Conservation (phyloP, 1,140 invertebrate genomes). For the Caerostris darwini region DNA sequence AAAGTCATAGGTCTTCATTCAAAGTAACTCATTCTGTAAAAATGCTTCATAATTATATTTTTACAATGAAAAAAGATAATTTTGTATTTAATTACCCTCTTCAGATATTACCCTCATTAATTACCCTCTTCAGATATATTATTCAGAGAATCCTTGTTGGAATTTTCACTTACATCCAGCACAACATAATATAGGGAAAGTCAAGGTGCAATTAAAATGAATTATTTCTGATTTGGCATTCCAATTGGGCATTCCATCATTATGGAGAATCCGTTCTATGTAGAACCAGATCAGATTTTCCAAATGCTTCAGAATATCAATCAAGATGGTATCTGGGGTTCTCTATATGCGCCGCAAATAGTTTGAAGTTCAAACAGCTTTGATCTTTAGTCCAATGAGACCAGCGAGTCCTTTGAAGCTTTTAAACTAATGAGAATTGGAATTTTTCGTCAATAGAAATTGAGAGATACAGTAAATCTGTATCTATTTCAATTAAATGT, state of each 20-base stretch:
- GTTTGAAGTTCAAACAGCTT: neutral
- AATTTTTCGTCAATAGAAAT: neutral
- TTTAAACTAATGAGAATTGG: neutral
- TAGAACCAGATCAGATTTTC: neutral
- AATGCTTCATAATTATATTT: too few relatives aligned
- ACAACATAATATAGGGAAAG: neutral
- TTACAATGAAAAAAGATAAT: too few relatives aligned
- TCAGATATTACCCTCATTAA: too few relatives aligned
- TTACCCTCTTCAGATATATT: too few relatives aligned
- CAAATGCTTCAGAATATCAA: neutral
- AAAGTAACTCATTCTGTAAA: too few relatives aligned
- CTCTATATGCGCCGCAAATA: neutral
- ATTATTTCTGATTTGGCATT: neutral
- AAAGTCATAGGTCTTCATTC: too few relatives aligned
- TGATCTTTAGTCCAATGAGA: neutral
- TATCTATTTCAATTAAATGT: neutral
- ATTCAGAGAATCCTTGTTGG: neutral
- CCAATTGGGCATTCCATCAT: neutral
- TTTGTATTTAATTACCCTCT: too few relatives aligned
- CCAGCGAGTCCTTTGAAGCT: neutral
- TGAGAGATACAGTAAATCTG: neutral
- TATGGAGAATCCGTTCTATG: neutral
- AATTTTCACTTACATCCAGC: neutral
- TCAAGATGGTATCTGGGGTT: constrained; percentile 1
- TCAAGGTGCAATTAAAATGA: neutral